Base-by-base conservation (phyloP, 2,888 invertebrate species). In the Lycocerus yunnanus region DNA sequence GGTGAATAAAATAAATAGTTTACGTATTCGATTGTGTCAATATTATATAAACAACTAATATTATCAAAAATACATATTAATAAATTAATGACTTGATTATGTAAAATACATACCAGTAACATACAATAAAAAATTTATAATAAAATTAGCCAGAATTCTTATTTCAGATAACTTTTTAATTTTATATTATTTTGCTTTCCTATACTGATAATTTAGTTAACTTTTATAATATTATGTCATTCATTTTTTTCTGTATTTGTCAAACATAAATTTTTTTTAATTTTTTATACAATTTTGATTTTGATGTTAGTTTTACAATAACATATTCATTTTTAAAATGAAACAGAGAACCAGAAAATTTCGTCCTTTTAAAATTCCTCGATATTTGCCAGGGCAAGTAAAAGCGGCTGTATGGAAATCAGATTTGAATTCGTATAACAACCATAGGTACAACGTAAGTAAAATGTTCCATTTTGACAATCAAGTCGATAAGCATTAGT, bases 361-460 rank as follows among this genome's bases (percentile, higher is more conserved):
- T 74, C 78, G 65, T 58, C 80, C 80, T 11, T 77, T 72, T 21
- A 81, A 79, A 75, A 76, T 77, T 15, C 83, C 83, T 6, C 76
- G 85, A 63, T 85, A 83, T 78, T 78, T 85, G 61, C 81, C 82
- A 6, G 85, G 85, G 14, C 78, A 81, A n/a, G 83, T 83, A 13
- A 66, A 78, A 5, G 69, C 75, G 5, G 20, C 58, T 27, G 24
- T 77, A 8, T 71, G 78, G 14, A 66, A 58, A 18, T 67, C 20
- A 8, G 85, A 85, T 79, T 78, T 85, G 21, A 68, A 72, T 21
- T 69, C 73, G 21, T 85, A 78, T 77, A 85, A 85, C 72, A 72
- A 78, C 14, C 84, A 84, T 68, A 72, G 82, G 63, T 80, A 78
- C 20, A 81, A 81, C 14, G 83, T 85, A 77, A 78, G 80, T 24